Evolutionary conservation across 2,888 invertebrate genomes (phyloP), one percentile per base, ranked within the genome.

Genomic region (Galeruca laticollis): DNA sequence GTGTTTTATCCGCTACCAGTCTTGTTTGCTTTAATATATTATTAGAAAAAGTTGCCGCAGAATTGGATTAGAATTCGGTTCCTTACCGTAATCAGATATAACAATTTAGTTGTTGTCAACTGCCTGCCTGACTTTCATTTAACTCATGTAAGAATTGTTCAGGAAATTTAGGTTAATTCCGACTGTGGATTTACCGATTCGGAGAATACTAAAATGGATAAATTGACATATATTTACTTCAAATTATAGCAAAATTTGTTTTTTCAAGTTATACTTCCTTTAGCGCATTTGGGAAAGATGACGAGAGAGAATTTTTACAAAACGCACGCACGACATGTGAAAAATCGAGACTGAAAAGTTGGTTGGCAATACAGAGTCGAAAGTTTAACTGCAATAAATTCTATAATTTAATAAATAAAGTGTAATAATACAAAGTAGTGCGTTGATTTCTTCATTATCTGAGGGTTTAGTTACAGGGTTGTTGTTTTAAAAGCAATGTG

Each of bases 21-120:
- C 69, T 76, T 73, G 72, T 73, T 72, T 67, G 73, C 65, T 71
- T 73, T 74, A 71, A 75, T 72, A 70, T 73, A 73, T 73, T 71
- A 73, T 73, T 70, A 71, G 71, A 73, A 73, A 74, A 73, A 74
- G 61, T 71, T 68, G 51, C 57, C 61, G 51, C 64, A 51, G 65
- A 73, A 71, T 68, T 71, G 69, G 65, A 73, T 72, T 71, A 74
- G 70, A 43, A 61, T 70, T 66, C 62, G 60, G 52, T 62, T 69
- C 54, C 65, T 68, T 33, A 62, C 61, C 51, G 62, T 68, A 69
- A 74, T 74, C 72, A 70, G 65, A 70, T 67, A 66, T 52, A 63
- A 70, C 68, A 63, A 70, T 69, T 69, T 73, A 57, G 68, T 56
- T 65, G 70, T 70, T 64, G 31, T 64, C 56, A 64, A 64, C 40